Evolutionary conservation across 2,888 invertebrate species (phyloP), one percentile per base, ranked within the genome.

Genomic region (Drosophila ustulata): DNA sequence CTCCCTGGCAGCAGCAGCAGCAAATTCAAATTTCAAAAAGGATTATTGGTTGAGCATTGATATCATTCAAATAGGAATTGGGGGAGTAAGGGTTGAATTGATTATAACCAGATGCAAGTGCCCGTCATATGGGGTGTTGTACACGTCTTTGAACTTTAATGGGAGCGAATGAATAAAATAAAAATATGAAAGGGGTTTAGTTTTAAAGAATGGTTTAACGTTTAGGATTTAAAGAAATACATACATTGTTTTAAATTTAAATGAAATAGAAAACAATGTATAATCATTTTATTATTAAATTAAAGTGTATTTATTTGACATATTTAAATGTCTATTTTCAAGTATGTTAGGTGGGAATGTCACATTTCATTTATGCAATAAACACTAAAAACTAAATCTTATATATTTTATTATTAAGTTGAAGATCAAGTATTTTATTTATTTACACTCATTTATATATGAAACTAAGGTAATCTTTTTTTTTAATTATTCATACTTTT

Each of bases 1-100:
- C 50, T 69, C 37, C 47, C 28, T 52, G 37, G 56, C 66, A 65
- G 51, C 62, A 68, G 28, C 28, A 28, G 28, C 28, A 28, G 30
- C 51, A 46, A 78, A 79, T 84, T 78, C 66, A 76, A 76, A 80
- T 82, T 72, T 72, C 55, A 45, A 63, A 69, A 75, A 72, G 74
- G 80, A 80, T 81, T 83, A 84, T 69, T 74, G 66, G 47, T 56
- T 63, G 47, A 66, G 45, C 64, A 70, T 78, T 71, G 68, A 55
- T 66, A 66, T 37, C 43, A 74, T 52, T 58, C 57, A 50, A 59
- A 51, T 23, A 28, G 7, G 23, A 26, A 28, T 28, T 30, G 8
- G 13, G 28, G 49, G 32, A 8, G 45, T 28, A 61, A 41, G 55
- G 13, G 8, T 73, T 41, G 32, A 61, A 55, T 56, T 58, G 63